Conservation (phyloP, 2,888 invertebrate species). For the Volucella zonaria region DNA sequence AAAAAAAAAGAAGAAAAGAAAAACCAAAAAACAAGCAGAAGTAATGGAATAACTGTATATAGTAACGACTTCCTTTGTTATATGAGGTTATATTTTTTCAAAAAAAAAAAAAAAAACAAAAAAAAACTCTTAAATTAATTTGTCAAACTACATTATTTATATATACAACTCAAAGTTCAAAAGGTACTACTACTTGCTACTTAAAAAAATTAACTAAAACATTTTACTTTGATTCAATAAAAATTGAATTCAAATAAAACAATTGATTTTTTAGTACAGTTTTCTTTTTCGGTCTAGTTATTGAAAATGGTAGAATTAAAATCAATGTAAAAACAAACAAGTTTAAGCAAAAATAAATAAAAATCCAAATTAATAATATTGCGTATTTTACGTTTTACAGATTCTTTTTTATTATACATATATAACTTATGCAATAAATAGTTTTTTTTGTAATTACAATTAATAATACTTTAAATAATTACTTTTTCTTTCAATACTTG, state of each 20-base stretch:
- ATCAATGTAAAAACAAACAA: conserved; percentile 25
- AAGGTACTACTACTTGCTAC: conserved; percentile 54
- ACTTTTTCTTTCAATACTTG: conserved; percentile 79
- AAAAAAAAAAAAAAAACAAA: no score
- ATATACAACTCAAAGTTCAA: conserved; percentile 45
- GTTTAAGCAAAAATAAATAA: conserved; percentile 44
- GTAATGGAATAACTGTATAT: conserved; percentile 3
- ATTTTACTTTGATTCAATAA: conserved; percentile 5
- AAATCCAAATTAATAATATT: conserved; percentile 18
- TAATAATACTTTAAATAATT: conserved; percentile 77
- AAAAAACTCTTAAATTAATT: neutral
- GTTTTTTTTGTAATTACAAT: conserved; percentile 66
- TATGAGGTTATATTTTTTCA: conserved; percentile 4
- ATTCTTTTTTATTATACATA: conserved; percentile 17
- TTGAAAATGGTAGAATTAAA: conserved; percentile 6
- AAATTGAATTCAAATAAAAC: conserved; percentile 19
- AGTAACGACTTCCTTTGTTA: conserved; percentile 7
- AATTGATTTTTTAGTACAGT: neutral
- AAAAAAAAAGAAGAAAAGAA: conserved; percentile 4
- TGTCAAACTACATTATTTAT: conserved; percentile 52
- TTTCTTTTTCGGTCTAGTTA: conserved; percentile 4
- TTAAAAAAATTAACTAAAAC: conserved; percentile 31
- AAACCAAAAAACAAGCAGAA: neutral
- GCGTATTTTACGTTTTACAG: conserved; percentile 29
- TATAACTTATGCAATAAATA: conserved; percentile 62